Evolutionary conservation across 1,140 invertebrate genomes (phyloP).

Genomic region (Apis laboriosa): DNA sequence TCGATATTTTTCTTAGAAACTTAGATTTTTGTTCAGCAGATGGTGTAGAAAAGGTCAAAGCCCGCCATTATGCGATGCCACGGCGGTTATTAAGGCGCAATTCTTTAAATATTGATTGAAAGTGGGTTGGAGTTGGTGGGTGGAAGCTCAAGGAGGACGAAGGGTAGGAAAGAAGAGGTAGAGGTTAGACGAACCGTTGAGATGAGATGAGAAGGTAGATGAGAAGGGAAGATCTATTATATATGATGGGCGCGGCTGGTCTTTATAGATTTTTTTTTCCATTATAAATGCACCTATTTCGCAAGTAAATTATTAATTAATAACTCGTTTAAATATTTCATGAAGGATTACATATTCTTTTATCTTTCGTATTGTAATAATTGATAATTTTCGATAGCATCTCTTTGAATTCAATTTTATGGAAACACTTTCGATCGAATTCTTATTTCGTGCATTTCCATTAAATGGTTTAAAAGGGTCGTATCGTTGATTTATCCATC

Average conservation of each 20-base stretch:
- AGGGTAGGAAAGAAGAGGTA: conserved; percentile 63
- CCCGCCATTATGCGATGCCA: conserved; percentile 68
- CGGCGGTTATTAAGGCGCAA: conserved; percentile 78
- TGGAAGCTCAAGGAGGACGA: conserved; percentile 52
- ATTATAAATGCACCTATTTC: conserved; percentile 74
- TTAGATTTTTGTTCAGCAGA: conserved; percentile 24
- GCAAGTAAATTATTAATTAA: conserved; percentile 72
- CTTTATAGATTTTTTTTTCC: conserved; percentile 77
- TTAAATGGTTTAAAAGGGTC: not conserved
- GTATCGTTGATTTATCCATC: not conserved
- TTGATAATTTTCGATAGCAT: not conserved
- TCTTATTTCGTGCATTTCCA: not conserved
- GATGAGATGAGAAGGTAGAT: conserved; percentile 74
- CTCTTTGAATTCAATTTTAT: not conserved
- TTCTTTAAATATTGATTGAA: conserved; percentile 80
- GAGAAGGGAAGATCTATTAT: conserved; percentile 77
- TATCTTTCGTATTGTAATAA: not conserved
- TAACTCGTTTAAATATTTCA: not conserved
- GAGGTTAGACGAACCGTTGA: conserved; percentile 68
- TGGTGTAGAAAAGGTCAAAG: conserved; percentile 35
- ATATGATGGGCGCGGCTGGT: conserved; percentile 78
- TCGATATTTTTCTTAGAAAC: not conserved
- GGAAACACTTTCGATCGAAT: not conserved
- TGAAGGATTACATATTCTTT: not conserved
- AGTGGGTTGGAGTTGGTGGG: conserved; percentile 68